phyloP scores from a whole-genome alignment of 2,113 vertebrate genomes.

The Psittacula cyanocephala region DNA sequence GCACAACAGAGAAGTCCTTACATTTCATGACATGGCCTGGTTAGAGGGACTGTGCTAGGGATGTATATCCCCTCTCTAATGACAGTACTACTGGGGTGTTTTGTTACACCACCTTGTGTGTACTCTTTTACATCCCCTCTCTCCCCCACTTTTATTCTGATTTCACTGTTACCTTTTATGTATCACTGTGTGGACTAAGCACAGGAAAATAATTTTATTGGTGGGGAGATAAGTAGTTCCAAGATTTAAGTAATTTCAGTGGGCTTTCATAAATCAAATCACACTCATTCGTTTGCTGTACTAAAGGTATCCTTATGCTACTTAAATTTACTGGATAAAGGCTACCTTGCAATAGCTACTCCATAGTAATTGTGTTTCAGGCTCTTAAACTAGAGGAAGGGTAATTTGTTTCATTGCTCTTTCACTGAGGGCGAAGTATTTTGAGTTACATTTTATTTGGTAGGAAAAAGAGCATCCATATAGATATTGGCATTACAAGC shows the following conservation, averaged over 20 bases:
- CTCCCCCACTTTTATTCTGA: fast-evolving
- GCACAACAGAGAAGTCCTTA: background rate
- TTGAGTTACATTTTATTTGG: background rate
- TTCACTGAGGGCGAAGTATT: background rate
- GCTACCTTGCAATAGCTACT: background rate
- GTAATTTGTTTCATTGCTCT: background rate
- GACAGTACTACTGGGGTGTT: background rate
- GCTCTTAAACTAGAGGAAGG: background rate
- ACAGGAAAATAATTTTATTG: background rate
- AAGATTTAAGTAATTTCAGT: background rate
- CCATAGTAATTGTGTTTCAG: background rate
- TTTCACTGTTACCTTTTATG: background rate
- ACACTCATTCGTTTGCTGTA: background rate
- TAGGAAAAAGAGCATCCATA: background rate
- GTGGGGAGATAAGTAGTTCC: background rate
- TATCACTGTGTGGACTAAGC: background rate
- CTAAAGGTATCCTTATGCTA: background rate
- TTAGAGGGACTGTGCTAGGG: background rate
- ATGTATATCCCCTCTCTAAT: background rate
- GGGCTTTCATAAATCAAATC: background rate
- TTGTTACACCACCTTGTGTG: background rate
- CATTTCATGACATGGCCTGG: background rate
- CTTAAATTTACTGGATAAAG: background rate
- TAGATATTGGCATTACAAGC: background rate
- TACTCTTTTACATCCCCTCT: fast-evolving